Base-by-base conservation (phyloP, 2,797 vertebrate species). In the Diplodus sargus region DNA sequence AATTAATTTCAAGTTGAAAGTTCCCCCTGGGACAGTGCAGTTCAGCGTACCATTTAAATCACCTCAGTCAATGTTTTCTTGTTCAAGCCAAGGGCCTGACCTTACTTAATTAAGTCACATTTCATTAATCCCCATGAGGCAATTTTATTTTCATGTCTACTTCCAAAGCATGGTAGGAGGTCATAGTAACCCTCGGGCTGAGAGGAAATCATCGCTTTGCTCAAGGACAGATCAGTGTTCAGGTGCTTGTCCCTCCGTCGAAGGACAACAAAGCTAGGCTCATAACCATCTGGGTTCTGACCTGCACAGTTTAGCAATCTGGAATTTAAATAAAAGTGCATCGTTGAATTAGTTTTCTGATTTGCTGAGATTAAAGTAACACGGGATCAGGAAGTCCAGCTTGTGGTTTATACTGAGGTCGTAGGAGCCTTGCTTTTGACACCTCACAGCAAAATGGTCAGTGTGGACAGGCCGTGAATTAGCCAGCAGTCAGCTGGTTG, bases 401-500 rank as follows among this genome's bases (percentile, higher is more conserved):
- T 12, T 23, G 39, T n/a, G 30, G 58, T 71, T 74, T 56, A 60
- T 34, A 62, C 47, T 13, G 23, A 54, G 72, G 62, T 60, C 54
- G 74, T 83, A 87, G 39, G 42, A 74, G 76, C 73, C 88, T 78
- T 25, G 72, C 76, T 83, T 85, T 53, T 48, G 73, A 87, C 80
- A 66, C 61, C 75, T 56, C 43, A 15, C 30, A 54, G 62, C n/a
- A 52, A 63, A 81, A 53, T 9, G 62, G 61, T 54, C 72, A 70
- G 59, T 20, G 51, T 30, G 74, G 58, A 83, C 51, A 79, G 70
- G 69, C 74, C 49, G 77, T 63, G 74, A 86, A 83, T 85, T 73
- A 78, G 62, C 83, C 68, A 76, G 63, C 69, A 34, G 71, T 88
- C 85, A 88, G 85, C 84, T 48, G 69, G 77, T 69, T 74, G 74